A percentile compares a stretch with the other conserved stretches of the same genome.
phyloP scores from a whole-genome alignment of 2,797 vertebrate genomes.

The Darevskia mixta region DNA sequence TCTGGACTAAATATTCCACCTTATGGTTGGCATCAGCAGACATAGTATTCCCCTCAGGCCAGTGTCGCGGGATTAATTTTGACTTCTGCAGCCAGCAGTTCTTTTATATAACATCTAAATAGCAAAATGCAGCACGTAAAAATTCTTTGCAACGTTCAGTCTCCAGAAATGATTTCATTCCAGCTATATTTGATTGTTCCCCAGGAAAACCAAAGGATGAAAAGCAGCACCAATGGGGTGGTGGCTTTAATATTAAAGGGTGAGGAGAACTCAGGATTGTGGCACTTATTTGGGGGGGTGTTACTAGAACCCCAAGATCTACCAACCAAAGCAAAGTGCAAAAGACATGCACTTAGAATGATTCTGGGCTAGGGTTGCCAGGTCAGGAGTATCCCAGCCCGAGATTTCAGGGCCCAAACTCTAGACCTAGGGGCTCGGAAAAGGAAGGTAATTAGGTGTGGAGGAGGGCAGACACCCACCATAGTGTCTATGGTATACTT shows the following conservation, averaged over 20 bases:
- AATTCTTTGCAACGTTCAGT: not conserved
- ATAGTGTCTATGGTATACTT: no score
- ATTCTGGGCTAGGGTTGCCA: no score
- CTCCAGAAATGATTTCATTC: not conserved
- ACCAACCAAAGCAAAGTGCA: no score
- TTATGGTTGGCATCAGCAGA: slow-evolving; percentile 6
- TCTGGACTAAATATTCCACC: slow-evolving; percentile 22
- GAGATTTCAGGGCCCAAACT: no score
- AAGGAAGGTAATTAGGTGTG: no score
- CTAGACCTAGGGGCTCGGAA: no score
- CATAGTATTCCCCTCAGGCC: slow-evolving; percentile 4
- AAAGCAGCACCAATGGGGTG: not conserved
- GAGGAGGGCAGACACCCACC: no score
- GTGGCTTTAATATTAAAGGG: not conserved
- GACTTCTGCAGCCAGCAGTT: slow-evolving; percentile 28
- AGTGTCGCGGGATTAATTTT: slow-evolving; percentile 17
- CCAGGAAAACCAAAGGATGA: not conserved
- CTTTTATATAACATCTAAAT: slow-evolving; percentile 17
- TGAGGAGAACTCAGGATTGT: no score
- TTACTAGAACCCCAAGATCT: no score
- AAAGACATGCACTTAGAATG: no score
- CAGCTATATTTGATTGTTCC: not conserved
- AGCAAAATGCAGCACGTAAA: slow-evolving; percentile 9
- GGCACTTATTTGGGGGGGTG: no score
- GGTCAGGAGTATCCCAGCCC: no score